phyloP scores from a whole-genome alignment of 2,797 vertebrate species.

The Gobionotothen gibberifrons region DNA sequence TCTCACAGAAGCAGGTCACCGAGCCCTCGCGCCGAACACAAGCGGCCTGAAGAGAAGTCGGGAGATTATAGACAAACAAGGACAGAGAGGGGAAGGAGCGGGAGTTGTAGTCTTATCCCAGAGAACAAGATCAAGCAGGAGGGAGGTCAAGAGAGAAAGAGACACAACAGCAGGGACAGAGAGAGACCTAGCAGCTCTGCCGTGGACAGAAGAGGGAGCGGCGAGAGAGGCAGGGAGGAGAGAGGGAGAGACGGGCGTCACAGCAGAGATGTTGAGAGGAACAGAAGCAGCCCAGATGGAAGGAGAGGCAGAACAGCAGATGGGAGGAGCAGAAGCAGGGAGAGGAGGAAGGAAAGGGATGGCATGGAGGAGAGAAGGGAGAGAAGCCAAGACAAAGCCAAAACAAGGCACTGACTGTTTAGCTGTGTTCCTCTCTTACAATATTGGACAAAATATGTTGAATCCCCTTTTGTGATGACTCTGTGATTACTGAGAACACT shows the following conservation, averaged over 20 bases:
- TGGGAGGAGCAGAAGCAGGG: conserved; percentile 74
- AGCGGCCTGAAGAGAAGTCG: conserved; percentile 60
- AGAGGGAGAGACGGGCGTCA: conserved; percentile 58
- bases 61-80: conserved; percentile 57
- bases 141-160: conserved; percentile 69
- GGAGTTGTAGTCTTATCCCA: conserved; percentile 60
- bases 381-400: conserved; percentile 55
- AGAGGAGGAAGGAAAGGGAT: conserved; percentile 60
- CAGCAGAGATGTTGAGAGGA: conserved; percentile 68
- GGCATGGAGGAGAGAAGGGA: conserved; percentile 55
- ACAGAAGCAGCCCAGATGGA: conserved; percentile 71
- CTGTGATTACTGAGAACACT: background rate
- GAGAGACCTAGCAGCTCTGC: conserved; percentile 55
- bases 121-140: conserved; percentile 58
- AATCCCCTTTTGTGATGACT: background rate
- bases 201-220: conserved; percentile 63
- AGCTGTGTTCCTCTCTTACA: background rate
- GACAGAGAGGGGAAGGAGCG: conserved; percentile 63
- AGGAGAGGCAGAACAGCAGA: conserved; percentile 63
- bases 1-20: conserved; percentile 78
- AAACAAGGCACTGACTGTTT: conserved; percentile 55
- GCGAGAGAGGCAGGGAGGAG: conserved; percentile 67
- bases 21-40: conserved; percentile 77
- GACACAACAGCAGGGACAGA: conserved; percentile 68
- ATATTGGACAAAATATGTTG: background rate